These are phyloP conservation scores for Lagocephalus sceleratus DNA, from an alignment of 2,797 vertebrate genomes.

Conservation along the genomic window DNA sequence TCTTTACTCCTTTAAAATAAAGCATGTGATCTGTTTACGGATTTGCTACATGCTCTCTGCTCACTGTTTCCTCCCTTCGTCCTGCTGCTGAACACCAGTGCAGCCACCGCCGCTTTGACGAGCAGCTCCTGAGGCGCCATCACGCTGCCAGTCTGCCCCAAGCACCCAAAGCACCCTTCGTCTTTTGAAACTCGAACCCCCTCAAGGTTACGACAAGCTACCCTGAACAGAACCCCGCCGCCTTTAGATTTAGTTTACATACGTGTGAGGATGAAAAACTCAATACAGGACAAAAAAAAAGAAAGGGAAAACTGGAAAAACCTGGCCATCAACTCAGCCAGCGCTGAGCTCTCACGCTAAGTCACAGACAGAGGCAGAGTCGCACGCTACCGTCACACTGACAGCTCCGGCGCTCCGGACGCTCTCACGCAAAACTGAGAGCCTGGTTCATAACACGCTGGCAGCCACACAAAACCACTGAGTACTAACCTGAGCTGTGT, in stretches of 20 bases:
- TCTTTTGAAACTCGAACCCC: conserved; percentile 13
- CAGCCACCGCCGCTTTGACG: no score
- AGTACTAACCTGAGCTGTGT: conserved; percentile 3
- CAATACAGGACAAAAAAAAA: conserved; percentile 60
- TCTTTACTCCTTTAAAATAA: no score
- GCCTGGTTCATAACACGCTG: conserved; percentile 33
- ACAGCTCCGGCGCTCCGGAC: conserved; percentile 62
- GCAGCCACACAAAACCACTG: conserved; percentile 23
- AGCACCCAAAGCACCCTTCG: no score
- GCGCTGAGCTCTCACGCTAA: conserved; percentile 78
- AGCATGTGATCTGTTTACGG: no score
- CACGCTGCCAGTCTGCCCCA: no score
- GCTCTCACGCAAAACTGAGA: conserved; percentile 70
- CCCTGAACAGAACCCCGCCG: conserved; percentile 25
- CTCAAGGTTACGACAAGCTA: conserved; percentile 14
- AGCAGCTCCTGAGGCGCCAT: no score
- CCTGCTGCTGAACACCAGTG: no score
- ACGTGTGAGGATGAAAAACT: conserved; percentile 47
- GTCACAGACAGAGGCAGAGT: conserved; percentile 65
- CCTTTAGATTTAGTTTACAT: conserved; percentile 53
- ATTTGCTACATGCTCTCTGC: no score
- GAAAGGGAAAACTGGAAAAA: conserved; percentile 79
- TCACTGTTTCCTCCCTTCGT: no score
- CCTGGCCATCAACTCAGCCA: conserved; percentile 77
- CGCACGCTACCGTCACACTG: conserved; percentile 77